These are phyloP conservation scores for Amyelois transitella DNA, from an alignment of 1,140 invertebrate species.

Conservation along the genomic window DNA sequence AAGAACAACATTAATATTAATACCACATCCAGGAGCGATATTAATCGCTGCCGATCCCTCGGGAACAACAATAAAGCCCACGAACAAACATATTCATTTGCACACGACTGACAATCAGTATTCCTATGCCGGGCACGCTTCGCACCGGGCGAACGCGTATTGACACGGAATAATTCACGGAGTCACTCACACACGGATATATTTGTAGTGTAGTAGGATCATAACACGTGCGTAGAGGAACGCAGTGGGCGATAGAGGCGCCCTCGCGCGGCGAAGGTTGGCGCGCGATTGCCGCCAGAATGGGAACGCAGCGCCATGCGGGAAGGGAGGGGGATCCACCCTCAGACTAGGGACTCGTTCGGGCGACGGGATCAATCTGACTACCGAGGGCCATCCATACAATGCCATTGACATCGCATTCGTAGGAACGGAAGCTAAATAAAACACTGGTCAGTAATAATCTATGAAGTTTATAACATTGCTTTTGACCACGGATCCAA, in stretches of 20 bases:
- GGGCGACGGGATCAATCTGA: constrained; percentile 51
- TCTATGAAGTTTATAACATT: constrained; percentile 58
- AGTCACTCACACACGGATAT: constrained; percentile 44
- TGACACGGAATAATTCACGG: constrained; percentile 47
- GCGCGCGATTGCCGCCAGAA: constrained; percentile 58
- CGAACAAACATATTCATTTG: constrained; percentile 47
- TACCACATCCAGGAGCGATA: constrained; percentile 38
- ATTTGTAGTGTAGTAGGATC: constrained; percentile 24
- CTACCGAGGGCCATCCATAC: constrained; percentile 26
- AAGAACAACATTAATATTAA: constrained; percentile 31
- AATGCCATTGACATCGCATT: constrained; percentile 15
- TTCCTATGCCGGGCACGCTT: constrained; percentile 56
- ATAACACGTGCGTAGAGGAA: constrained; percentile 30
- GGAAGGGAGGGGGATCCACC: constrained; percentile 49
- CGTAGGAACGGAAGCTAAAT: constrained; percentile 23
- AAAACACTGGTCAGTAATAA: constrained; percentile 38
- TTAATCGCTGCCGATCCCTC: constrained; percentile 38
- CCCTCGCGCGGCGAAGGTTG: constrained; percentile 60
- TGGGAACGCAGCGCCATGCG: constrained; percentile 19
- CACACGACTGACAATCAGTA: constrained; percentile 35
- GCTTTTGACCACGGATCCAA: constrained; percentile 40
- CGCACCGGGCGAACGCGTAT: constrained; percentile 35
- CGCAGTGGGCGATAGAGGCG: constrained; percentile 30
- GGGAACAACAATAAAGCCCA: constrained; percentile 47
- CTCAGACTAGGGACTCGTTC: constrained; percentile 10